Evolutionary conservation across 1,140 invertebrate species (phyloP).

Genomic region (Acromyrmex echinatior): DNA sequence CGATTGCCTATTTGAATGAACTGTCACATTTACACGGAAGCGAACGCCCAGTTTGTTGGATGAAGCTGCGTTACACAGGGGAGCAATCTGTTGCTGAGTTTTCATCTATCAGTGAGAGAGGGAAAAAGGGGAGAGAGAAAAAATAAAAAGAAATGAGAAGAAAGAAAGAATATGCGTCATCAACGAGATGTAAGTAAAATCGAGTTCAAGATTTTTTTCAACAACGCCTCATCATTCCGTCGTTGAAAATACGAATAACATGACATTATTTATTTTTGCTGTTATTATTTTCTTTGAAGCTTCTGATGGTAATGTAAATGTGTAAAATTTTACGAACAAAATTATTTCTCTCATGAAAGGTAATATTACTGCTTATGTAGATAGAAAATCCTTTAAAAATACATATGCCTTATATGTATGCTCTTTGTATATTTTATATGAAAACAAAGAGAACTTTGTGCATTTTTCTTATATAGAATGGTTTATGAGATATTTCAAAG

Average conservation of each 20-base stretch:
- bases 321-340: conserved; percentile 23
- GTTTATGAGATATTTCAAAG: conserved; percentile 25
- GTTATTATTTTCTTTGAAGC: conserved; percentile 42
- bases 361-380: conserved; percentile 6
- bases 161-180: conserved; percentile 49
- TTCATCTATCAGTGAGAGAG: conserved; percentile 26
- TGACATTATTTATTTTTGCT: conserved; percentile 27
- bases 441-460: neutral
- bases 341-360: conserved; percentile 21
- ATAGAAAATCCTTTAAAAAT: neutral
- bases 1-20: conserved; percentile 71
- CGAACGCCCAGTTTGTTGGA: conserved; percentile 33
- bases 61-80: conserved; percentile 30
- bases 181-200: conserved; percentile 54
- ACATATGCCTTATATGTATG: neutral
- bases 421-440: conserved; percentile 11
- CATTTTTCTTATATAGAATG: neutral
- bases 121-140: neutral
- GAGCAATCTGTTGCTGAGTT: conserved; percentile 75
- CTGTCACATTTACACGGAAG: conserved; percentile 54
- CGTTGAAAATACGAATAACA: conserved; percentile 23
- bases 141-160: neutral
- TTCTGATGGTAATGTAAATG: conserved; percentile 15
- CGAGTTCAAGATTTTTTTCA: conserved; percentile 55
- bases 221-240: conserved; percentile 11